Base-by-base conservation (phyloP, 2,797 vertebrate species). In the Catamblyrhynchus diadema region DNA sequence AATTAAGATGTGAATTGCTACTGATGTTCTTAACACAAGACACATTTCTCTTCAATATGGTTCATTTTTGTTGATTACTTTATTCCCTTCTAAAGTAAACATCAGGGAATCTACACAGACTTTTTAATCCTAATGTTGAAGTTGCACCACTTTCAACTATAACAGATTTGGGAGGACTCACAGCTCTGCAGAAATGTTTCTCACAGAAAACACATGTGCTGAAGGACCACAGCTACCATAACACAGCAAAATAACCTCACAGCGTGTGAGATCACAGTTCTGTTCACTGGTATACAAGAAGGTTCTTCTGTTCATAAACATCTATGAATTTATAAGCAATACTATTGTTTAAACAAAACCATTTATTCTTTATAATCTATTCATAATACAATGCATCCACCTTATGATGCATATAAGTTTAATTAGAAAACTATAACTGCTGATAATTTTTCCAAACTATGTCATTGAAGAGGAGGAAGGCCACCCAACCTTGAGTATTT, bases 381-480 rank as follows among this genome's bases (percentile, higher is more conserved):
- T 93, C 81, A 94, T 86, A 96, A 95, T 62, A 89, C 86, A 93
- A 93, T 93, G 87, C 78, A 93, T 75, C 59, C 57, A 44, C 81
- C 95, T 95, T 96, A 97, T 66, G 93, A 96, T 84, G 94, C 44
- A 2, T 95, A 6, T 78, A 97, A 95, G 94, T 97, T 95, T 95
- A 96, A 96, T 97, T 86, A 96, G 89, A 97, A 94, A 90, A 86
- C 78, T 90, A 0, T 92, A 97, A 94, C 86, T 97, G 85, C 80
- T 96, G 96, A 88, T 91, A 84, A 83, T 88, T 96, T 85, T 95
- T 87, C 67, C 72, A 61, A 95, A 92, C 71, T 89, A 89, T 2
- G 10, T 86, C 92, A 97, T 23, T 94, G 96, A 92, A 86, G 86
- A 92, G 81, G 53, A 96, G 72, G 90, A 91, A 91, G 90, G 57